A percentile compares a stretch with the other conserved stretches of the same genome.
phyloP scores from a whole-genome alignment of 2,797 vertebrate genomes.

The Mycteria americana region DNA sequence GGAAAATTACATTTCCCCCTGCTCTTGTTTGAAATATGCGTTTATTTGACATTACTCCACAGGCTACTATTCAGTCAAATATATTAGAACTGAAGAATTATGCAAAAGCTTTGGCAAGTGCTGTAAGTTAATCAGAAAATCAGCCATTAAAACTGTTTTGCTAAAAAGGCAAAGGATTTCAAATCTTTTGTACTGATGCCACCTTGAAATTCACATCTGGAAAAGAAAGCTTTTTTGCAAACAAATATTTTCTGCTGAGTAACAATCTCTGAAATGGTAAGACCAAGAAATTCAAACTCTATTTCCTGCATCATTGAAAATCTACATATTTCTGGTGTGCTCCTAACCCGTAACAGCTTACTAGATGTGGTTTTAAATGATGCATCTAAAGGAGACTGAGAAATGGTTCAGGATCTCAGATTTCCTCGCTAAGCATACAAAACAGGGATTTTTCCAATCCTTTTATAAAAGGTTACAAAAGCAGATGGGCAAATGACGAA shows the following conservation, averaged over 20 bases:
- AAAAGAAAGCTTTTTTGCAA: not conserved
- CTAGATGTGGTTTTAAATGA: not conserved
- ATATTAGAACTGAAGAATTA: not conserved
- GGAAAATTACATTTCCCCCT: constrained; percentile 45
- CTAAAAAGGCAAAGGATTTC: not conserved
- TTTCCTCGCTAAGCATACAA: not conserved
- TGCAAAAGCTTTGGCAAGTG: not conserved
- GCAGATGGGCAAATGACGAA: not conserved
- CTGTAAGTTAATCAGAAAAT: constrained; percentile 18
- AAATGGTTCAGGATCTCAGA: not conserved
- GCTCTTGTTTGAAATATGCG: not conserved
- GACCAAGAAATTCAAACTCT: not conserved
- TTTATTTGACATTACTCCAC: constrained; percentile 9
- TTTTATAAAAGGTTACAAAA: not conserved
- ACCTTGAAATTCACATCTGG: not conserved
- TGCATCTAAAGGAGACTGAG: not conserved
- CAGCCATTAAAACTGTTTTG: not conserved
- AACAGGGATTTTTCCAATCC: not conserved
- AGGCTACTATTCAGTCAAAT: not conserved
- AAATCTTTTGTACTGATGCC: not conserved
- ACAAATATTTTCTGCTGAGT: not conserved
- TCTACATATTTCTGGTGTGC: not conserved
- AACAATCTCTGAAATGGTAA: not conserved
- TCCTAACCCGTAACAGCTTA: not conserved
- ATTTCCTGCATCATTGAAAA: not conserved